phyloP scores from a whole-genome alignment of 2,888 invertebrate species.

The Hirtodrosophila trivittata region DNA sequence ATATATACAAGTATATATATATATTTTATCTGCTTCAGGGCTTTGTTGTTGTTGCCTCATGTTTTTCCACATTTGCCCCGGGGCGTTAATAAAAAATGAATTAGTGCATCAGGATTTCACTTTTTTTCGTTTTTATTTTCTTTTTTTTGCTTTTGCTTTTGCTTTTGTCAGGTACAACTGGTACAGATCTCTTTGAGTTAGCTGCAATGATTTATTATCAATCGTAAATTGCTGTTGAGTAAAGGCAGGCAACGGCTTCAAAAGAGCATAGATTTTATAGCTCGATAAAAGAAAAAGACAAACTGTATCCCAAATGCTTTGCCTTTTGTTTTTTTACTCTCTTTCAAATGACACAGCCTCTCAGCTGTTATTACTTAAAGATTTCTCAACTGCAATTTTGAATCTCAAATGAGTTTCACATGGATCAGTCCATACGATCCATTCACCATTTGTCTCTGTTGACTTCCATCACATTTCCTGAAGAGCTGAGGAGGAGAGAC shows the following conservation, averaged over 20 bases:
- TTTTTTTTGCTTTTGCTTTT: background rate
- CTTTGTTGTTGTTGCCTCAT: conserved; percentile 22
- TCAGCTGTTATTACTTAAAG: too few species aligned
- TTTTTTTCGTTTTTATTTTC: conserved; percentile 11
- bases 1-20: conserved; percentile 3
- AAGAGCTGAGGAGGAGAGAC: conserved; percentile 1
- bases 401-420: too few species aligned
- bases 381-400: conserved; percentile 4
- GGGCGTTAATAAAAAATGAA: conserved; percentile 75
- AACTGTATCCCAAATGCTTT: conserved; percentile 14
- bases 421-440: too few species aligned
- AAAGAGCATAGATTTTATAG: conserved; percentile 55
- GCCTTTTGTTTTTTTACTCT: conserved; percentile 19
- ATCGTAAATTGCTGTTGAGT: conserved; percentile 69
- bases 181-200: conserved; percentile 41
- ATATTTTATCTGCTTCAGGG: conserved; percentile 29
- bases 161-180: conserved; percentile 26
- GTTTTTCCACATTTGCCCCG: conserved; percentile 37
- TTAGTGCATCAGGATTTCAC: conserved; percentile 66
- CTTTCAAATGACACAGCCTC: too few species aligned
- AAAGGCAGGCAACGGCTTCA: conserved; percentile 36
- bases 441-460: conserved; percentile 34
- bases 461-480: conserved; percentile 34
- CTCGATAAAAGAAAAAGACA: conserved; percentile 39
- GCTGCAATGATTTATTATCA: conserved; percentile 67